These are phyloP conservation scores for Phalacrocorax aristotelis DNA, from an alignment of 2,113 vertebrate species.

Conservation along the genomic window DNA sequence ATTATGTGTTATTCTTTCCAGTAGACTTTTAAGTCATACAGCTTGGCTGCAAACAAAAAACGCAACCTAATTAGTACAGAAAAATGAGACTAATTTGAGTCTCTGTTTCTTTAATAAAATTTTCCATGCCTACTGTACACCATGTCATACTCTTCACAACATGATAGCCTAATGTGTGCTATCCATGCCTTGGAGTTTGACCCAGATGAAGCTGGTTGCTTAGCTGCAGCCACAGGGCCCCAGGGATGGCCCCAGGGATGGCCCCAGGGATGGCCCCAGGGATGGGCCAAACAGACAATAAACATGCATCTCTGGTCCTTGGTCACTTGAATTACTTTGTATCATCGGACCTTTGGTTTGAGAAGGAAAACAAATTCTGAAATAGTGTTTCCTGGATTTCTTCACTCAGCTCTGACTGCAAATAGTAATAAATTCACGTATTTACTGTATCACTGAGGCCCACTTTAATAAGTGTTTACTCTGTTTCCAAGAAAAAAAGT, in stretches of 20 bases:
- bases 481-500: constrained; percentile 50
- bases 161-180: background rate
- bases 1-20: background rate
- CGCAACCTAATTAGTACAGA: background rate
- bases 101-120: background rate
- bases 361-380: constrained; percentile 50
- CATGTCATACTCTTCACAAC: background rate
- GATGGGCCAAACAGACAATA: constrained; percentile 44
- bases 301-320: background rate
- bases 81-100: constrained; percentile 2
- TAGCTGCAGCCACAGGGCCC: background rate
- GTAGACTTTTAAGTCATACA: background rate
- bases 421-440: constrained; percentile 56
- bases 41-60: background rate
- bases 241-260: background rate
- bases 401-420: constrained; percentile 52
- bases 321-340: constrained; percentile 6
- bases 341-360: constrained; percentile 10
- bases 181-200: background rate
- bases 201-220: constrained; percentile 17
- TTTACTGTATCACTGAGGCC: constrained; percentile 50
- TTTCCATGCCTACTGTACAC: background rate
- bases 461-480: constrained; percentile 45
- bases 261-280: background rate
- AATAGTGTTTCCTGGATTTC: constrained; percentile 55